Evolutionary conservation across 2,888 invertebrate genomes (phyloP), one percentile per base, ranked within the genome.

Genomic region (Dicyrtoma fusca): DNA sequence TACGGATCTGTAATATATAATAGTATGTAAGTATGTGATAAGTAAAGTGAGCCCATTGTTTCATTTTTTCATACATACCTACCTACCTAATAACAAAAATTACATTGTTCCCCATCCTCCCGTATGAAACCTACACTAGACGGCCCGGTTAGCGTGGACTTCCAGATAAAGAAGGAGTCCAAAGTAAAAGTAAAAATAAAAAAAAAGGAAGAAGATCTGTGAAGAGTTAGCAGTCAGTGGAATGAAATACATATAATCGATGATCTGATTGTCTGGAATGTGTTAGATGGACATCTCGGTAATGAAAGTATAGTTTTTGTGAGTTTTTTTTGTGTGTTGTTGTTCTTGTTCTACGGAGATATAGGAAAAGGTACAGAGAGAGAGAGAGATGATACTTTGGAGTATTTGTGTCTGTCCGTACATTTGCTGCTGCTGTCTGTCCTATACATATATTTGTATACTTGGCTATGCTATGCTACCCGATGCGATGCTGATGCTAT

Each of bases 291-390:
- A 55, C 68, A 68, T 68, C 42, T 53, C 57, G 57, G 57, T 68
- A 68, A 68, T 68, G 68, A 68, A 68, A 57, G 44, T 57, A 68
- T 68, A 68, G 68, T 68, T 68, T 68, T 68, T 68, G 57, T 68
- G 11, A 8, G 23, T 13, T 57, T 57, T 57, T 57, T 61, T 61
- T 61, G 4, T 57, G 5, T 4, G 3, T 49, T 49, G 3, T 49
- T 3, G 3, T 59, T 5, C 59, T 26, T 13, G 14, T 23, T 63
- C 23, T 53, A 19, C 10, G 19, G 8, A 4, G 17, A 19, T 23
- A 51, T 23, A 65, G 65, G 17, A 13, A 65, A 65, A 51, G 47
- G 65, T 49, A 47, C 1, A 21, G 64, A 23, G 21, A 10, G 49
- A 17, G 21, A 10, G 49, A 17, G 53, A 53, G 8, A 53, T 21